Base-by-base conservation (phyloP, 1,140 invertebrate species). In the Pachyrhynchus sulphureomaculatus region DNA sequence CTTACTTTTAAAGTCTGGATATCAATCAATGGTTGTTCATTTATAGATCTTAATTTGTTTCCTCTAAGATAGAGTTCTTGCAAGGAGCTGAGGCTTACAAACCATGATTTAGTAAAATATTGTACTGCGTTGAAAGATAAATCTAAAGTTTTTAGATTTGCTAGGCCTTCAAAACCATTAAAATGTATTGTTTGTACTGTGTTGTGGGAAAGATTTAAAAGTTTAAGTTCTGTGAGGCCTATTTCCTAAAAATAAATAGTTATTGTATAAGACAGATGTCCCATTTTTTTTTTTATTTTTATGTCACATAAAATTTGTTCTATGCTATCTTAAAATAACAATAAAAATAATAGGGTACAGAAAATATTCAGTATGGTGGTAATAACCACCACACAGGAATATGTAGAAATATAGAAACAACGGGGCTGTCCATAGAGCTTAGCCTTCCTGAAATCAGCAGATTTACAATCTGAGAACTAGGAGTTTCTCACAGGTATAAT, bases 201-300 rank as follows among this genome's bases (percentile, higher is more conserved):
- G 34, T 72, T 72, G 51, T 69, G 33, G 18, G 67, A 69, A 15
- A 72, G 41, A 33, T 72, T 72, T 0, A 72, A 49, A 9, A 67
- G 36, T 59, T 70, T 70, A 12, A 72, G 51, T 8, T 60, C 41
- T 8, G 54, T 52, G n/a, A 72, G 54, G 12, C 62, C 58, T 47
- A 64, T 13, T 42, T 70, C 48, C 70, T 72, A 21, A 42, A 64
- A 61, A 39, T 36, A 60, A 61, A 52, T 2, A 20, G 8, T 44
- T 45, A 45, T 13, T 13, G 12, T 0, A 1, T 41, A 41, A 41
- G 18, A n/a, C 15, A 23, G n/a, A n/a, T n/a, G n/a, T n/a, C n/a
- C n/a, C n/a, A n/a, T n/a, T n/a, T n/a, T n/a, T n/a, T n/a, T n/a
- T n/a, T n/a, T n/a, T n/a, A n/a, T n/a, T n/a, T n/a, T n/a, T n/a